These are phyloP conservation scores for Apodemus speciosus DNA, from an alignment of 2,113 vertebrate genomes.

Conservation along the genomic window DNA sequence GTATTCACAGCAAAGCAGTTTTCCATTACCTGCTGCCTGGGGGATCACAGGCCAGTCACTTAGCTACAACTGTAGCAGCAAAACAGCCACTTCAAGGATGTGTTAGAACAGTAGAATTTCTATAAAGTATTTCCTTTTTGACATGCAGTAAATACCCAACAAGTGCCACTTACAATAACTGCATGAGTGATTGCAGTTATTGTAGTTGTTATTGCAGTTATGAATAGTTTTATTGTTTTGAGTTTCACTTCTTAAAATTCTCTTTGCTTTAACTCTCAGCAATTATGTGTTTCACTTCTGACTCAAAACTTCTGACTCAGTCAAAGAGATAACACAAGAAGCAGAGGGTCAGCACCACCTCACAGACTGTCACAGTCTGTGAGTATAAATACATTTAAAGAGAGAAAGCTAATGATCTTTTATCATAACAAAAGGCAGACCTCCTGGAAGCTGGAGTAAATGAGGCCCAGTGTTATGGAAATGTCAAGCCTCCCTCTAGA, in stretches of 20 bases:
- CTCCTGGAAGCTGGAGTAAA: background rate
- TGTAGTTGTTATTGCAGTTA: background rate
- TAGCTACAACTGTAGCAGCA: background rate
- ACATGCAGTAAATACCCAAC: background rate
- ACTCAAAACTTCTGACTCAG: conserved; percentile 10
- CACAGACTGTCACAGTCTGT: background rate
- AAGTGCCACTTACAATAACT: conserved; percentile 7
- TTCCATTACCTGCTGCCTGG: conserved; percentile 32
- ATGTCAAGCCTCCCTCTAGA: background rate
- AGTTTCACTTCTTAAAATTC: conserved; percentile 33
- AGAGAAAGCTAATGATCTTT: background rate
- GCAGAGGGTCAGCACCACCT: background rate
- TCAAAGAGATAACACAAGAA: background rate
- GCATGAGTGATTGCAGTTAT: conserved; percentile 19
- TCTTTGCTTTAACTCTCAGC: background rate
- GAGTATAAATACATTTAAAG: background rate
- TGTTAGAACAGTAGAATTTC: background rate
- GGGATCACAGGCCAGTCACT: background rate
- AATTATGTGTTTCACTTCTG: conserved; percentile 45
- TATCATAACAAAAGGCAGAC: background rate
- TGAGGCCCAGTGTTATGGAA: background rate
- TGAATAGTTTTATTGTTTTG: conserved; percentile 12
- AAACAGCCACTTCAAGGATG: background rate
- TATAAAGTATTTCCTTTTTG: conserved; percentile 9
- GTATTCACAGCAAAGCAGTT: conserved; percentile 35